Conservation (phyloP, 1,140 invertebrate species). For the Drosophila grimshawi region DNA sequence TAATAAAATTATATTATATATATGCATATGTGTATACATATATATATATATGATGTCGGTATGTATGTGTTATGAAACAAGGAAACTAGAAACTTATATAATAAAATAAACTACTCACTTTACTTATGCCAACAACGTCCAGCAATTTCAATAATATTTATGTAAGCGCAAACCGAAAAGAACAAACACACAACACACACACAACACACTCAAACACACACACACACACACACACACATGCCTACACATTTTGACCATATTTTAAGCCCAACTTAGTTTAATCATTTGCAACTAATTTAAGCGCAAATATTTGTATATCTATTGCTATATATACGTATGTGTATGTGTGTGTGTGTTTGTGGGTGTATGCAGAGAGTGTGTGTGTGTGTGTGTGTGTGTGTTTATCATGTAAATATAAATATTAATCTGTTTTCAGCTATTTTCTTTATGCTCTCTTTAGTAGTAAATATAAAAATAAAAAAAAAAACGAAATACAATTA, state of each 20-base stretch:
- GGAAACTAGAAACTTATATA: slow-evolving; percentile 33
- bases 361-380: neutral
- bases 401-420: slow-evolving; percentile 62
- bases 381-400: slow-evolving; percentile 30
- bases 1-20: slow-evolving; percentile 62
- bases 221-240: slow-evolving; percentile 11
- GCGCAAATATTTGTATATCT: slow-evolving; percentile 33
- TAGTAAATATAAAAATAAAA: neutral
- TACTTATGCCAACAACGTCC: slow-evolving; percentile 81
- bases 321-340: neutral
- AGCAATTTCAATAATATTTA: slow-evolving; percentile 80
- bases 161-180: slow-evolving; percentile 52
- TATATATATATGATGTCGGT: slow-evolving; percentile 15
- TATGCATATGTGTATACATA: slow-evolving; percentile 10
- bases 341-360: slow-evolving; percentile 23
- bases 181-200: slow-evolving; percentile 25
- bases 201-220: slow-evolving; percentile 12
- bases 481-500: slow-evolving; percentile 7
- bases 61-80: slow-evolving; percentile 34
- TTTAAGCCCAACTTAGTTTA: slow-evolving; percentile 72
- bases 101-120: slow-evolving; percentile 75
- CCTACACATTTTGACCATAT: slow-evolving; percentile 51
- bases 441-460: slow-evolving; percentile 7
- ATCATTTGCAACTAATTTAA: slow-evolving; percentile 73
- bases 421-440: slow-evolving; percentile 22